phyloP scores from a whole-genome alignment of 23 tunicate species.

The Oikopleura albicans region DNA sequence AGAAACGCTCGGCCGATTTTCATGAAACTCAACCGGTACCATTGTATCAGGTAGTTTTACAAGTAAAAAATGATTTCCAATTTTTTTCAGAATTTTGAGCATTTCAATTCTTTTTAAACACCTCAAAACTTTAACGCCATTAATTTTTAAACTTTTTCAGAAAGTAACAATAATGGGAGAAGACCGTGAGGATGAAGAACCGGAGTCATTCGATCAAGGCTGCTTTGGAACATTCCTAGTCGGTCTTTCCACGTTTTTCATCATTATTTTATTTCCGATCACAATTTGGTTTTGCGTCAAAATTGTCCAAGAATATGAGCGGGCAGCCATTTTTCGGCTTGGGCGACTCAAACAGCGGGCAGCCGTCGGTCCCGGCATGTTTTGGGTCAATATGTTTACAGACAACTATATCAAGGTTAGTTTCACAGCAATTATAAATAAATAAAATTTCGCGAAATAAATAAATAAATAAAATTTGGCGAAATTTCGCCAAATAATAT shows the following conservation, averaged over 20 bases:
- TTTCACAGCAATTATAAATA: too few relatives aligned
- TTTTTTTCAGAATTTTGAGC: too few relatives aligned
- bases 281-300: not conserved
- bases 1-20: too few relatives aligned
- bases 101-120: too few relatives aligned
- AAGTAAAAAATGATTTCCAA: too few relatives aligned
- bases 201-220: not conserved
- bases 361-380: conserved; percentile 6
- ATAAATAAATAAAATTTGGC: too few relatives aligned
- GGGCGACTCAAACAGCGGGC: not conserved
- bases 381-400: conserved; percentile 2
- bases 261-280: not conserved
- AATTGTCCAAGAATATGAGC: conserved; percentile 8
- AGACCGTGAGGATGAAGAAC: not conserved
- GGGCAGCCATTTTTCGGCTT: conserved; percentile 7
- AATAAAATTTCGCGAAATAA: too few relatives aligned
- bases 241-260: not conserved
- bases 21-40: too few relatives aligned
- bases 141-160: not conserved
- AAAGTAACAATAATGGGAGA: not conserved
- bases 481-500: too few relatives aligned
- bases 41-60: too few relatives aligned
- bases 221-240: not conserved
- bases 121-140: too few relatives aligned
- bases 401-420: conserved; percentile 14